Conservation (phyloP, 2,888 invertebrate genomes). For the Rhimphoctona megacephalus region DNA sequence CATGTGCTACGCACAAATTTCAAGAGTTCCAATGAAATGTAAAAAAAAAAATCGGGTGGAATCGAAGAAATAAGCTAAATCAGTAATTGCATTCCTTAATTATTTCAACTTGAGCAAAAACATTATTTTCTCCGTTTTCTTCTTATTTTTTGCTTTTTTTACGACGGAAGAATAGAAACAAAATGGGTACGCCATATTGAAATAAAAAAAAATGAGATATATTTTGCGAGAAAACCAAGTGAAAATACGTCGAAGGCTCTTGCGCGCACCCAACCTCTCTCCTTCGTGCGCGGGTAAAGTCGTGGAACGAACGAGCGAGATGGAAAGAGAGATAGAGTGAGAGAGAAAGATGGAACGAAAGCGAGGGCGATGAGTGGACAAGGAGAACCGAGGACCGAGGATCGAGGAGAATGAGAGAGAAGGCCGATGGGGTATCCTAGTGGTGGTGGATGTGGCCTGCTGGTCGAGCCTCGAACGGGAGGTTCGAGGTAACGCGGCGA, state of each 20-base stretch:
- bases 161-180: conserved; percentile 22
- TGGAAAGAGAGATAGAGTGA: conserved; percentile 62
- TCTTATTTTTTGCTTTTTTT: conserved; percentile 26
- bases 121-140: conserved; percentile 5
- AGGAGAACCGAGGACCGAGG: conserved; percentile 54
- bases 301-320: conserved; percentile 64
- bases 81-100: conserved; percentile 11
- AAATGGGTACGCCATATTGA: conserved; percentile 47
- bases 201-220: conserved; percentile 50
- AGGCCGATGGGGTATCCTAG: conserved; percentile 39
- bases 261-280: conserved; percentile 73
- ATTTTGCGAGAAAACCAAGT: conserved; percentile 71
- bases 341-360: conserved; percentile 69
- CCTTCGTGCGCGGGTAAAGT: conserved; percentile 69
- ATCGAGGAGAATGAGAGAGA: conserved; percentile 76
- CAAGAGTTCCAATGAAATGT: background rate
- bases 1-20: conserved; percentile 11
- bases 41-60: background rate
- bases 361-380: conserved; percentile 70
- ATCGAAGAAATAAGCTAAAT: conserved; percentile 22
- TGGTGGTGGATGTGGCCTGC: conserved; percentile 56
- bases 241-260: conserved; percentile 77
- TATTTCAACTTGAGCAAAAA: conserved; percentile 5
- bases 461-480: conserved; percentile 61
- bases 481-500: conserved; percentile 74